phyloP scores from a whole-genome alignment of 2,888 invertebrate genomes.

The Campaea margaritaria region DNA sequence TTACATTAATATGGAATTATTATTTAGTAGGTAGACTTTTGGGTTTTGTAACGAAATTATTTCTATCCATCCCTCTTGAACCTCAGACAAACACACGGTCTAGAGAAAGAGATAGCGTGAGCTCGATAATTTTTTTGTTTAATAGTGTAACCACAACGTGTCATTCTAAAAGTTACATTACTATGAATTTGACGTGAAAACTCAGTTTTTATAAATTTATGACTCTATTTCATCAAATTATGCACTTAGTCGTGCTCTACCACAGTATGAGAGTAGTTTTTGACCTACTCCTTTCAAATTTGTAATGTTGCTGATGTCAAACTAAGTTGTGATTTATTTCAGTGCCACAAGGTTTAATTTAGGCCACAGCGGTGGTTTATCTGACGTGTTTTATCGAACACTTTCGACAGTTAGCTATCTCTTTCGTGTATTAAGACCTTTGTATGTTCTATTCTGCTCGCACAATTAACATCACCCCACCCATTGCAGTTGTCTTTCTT shows the following conservation, averaged over 20 bases:
- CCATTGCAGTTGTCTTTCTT: slow-evolving; percentile 59
- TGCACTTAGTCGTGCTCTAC: not conserved
- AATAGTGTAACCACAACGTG: no score
- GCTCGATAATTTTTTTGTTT: no score
- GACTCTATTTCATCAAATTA: no score
- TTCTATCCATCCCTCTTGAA: no score
- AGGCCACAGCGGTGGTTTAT: slow-evolving; percentile 16
- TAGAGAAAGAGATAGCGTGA: no score
- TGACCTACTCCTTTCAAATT: slow-evolving; percentile 8
- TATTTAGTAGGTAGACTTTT: no score
- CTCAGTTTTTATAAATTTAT: no score
- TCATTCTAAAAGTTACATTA: no score
- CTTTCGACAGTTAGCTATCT: slow-evolving; percentile 58
- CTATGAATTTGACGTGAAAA: no score
- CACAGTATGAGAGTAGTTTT: not conserved
- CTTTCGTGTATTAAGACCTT: slow-evolving; percentile 46
- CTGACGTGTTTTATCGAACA: slow-evolving; percentile 54
- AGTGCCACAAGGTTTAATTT: slow-evolving; percentile 7
- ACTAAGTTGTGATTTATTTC: slow-evolving; percentile 12
- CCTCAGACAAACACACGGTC: no score
- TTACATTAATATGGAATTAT: no score
- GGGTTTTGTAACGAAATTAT: no score
- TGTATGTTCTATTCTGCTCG: slow-evolving; percentile 39
- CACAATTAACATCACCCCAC: slow-evolving; percentile 61
- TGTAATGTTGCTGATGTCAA: not conserved